These are phyloP conservation scores for Spheniscus mendiculus DNA, from an alignment of 2,113 vertebrate genomes.

Conservation along the genomic window DNA sequence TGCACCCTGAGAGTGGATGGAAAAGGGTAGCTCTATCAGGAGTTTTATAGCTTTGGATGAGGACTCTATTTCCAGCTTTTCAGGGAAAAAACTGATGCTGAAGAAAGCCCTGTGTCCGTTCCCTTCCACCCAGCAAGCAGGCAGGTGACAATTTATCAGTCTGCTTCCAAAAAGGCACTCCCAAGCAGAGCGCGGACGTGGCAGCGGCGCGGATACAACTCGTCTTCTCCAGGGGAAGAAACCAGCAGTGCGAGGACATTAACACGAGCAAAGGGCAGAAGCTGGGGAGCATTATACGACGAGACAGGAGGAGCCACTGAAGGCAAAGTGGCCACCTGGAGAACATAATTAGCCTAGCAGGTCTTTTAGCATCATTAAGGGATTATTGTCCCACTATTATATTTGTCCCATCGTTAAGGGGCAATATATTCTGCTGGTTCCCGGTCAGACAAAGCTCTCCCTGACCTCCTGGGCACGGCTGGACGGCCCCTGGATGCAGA, in stretches of 20 bases:
- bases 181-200: neutral
- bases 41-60: neutral
- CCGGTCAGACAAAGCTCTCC: neutral
- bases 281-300: fast-evolving
- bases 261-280: neutral
- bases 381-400: neutral
- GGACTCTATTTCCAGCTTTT: neutral
- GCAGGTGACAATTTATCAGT: neutral
- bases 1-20: neutral
- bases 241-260: neutral
- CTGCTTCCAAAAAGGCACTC: neutral
- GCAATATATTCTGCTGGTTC: neutral
- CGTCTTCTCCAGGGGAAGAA: neutral
- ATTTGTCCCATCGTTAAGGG: neutral
- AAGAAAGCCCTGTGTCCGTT: neutral
- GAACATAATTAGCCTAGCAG: neutral
- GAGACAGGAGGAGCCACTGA: neutral
- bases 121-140: neutral
- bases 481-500: neutral
- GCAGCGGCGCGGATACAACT: neutral
- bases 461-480: neutral
- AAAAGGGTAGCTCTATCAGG: neutral
- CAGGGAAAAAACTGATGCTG: neutral
- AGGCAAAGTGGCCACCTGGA: neutral
- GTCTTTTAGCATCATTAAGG: neutral